phyloP scores from a whole-genome alignment of 1,140 invertebrate genomes.

The Liolophura sinensis region DNA sequence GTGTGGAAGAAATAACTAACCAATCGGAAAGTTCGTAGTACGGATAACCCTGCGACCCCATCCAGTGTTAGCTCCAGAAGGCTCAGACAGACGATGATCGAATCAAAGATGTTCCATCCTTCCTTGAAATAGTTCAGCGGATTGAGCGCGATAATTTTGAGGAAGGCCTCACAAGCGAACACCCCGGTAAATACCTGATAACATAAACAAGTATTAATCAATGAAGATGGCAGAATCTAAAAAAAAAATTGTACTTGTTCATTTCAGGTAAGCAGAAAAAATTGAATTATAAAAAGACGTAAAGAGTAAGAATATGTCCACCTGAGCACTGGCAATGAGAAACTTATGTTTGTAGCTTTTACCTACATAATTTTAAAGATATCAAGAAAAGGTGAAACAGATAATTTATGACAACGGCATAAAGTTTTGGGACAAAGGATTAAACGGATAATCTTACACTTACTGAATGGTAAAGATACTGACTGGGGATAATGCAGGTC shows the following conservation, averaged over 20 bases:
- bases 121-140: constrained; percentile 98
- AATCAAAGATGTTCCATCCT: constrained; percentile 99
- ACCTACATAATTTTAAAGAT: too few relatives aligned
- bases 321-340: not conserved
- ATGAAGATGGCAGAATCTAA: not conserved
- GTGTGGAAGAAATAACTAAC: constrained; percentile 65
- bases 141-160: constrained; percentile 96
- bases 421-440: too few relatives aligned
- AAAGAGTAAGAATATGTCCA: not conserved
- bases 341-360: not conserved
- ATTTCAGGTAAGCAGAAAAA: not conserved
- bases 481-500: too few relatives aligned
- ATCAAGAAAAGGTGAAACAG: too few relatives aligned
- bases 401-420: too few relatives aligned
- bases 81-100: constrained; percentile 95
- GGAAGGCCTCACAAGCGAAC: constrained; percentile 93
- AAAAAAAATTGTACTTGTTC: not conserved
- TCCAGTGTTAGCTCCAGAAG: constrained; percentile 90
- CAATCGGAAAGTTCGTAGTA: constrained; percentile 96
- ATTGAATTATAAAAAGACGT: not conserved
- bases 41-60: constrained; percentile 92
- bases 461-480: too few relatives aligned
- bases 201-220: constrained; percentile 11
- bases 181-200: constrained; percentile 96
- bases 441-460: too few relatives aligned